Percentiles rank a stretch among this genome's conserved stretches.
Evolutionary conservation across 2,797 vertebrate genomes (phyloP).

Genomic region (Gila robusta): DNA sequence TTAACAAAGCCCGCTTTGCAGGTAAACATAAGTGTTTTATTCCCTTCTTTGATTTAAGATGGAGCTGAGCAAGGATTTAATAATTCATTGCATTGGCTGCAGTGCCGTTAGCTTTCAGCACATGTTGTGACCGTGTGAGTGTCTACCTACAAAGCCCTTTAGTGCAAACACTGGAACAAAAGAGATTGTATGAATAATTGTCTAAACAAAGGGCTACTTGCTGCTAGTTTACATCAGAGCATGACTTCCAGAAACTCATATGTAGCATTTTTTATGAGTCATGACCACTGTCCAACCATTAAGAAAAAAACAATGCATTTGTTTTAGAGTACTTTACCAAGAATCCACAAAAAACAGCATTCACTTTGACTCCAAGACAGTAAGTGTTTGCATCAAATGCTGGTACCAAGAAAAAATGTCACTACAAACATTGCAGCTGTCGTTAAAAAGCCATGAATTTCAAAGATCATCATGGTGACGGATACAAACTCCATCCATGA

Average conservation of each 20-base stretch:
- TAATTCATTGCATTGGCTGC: conserved; percentile 21
- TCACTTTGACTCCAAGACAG: not conserved
- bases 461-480: not conserved
- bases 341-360: not conserved
- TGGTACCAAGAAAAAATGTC: not conserved
- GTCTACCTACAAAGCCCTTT: not conserved
- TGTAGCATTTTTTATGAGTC: not conserved
- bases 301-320: not conserved
- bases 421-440: not conserved
- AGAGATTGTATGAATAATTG: conserved; percentile 17
- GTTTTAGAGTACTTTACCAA: not conserved
- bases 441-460: conserved; percentile 11
- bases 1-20: not conserved
- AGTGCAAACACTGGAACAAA: conserved; percentile 6
- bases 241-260: not conserved
- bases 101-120: not conserved
- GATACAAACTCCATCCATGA: not conserved
- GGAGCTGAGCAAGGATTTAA: conserved; percentile 15
- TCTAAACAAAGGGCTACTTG: not conserved
- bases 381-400: conserved; percentile 4
- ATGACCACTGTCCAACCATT: conserved; percentile 1
- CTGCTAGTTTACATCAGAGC: not conserved
- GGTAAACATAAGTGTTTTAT: not conserved
- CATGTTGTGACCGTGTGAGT: not conserved
- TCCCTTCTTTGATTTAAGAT: not conserved